phyloP scores from a whole-genome alignment of 2,797 vertebrate genomes.

The Glossophaga mutica region DNA sequence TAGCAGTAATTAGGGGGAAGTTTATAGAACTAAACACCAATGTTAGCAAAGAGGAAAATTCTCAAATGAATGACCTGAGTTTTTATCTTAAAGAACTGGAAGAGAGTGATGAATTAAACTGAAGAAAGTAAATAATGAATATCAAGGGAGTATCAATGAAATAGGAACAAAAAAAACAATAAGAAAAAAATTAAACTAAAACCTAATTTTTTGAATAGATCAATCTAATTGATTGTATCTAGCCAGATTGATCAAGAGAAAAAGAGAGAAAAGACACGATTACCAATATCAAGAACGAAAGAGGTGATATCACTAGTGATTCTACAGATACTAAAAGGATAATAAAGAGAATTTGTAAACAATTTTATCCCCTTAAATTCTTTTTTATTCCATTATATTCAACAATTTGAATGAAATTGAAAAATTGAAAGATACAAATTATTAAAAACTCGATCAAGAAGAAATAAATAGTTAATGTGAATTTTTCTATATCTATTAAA shows the following conservation, averaged over 20 bases:
- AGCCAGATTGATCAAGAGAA: background rate
- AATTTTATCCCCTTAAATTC: background rate
- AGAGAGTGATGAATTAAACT: background rate
- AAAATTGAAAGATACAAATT: slow-evolving; percentile 1
- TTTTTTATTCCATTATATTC: background rate
- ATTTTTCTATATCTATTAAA: background rate
- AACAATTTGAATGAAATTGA: background rate
- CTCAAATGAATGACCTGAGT: background rate
- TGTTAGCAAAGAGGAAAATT: background rate
- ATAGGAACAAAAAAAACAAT: background rate
- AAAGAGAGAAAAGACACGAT: background rate
- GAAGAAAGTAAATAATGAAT: slow-evolving; percentile 25
- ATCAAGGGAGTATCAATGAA: background rate
- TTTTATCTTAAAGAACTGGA: background rate
- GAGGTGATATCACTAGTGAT: background rate
- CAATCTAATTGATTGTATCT: background rate
- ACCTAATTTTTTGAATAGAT: background rate
- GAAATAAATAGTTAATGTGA: background rate
- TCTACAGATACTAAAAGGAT: background rate
- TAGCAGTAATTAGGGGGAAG: background rate
- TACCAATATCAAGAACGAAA: slow-evolving; percentile 7
- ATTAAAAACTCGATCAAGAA: slow-evolving; percentile 8
- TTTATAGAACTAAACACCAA: background rate
- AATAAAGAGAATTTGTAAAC: background rate
- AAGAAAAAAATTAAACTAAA: slow-evolving; percentile 23